Evolutionary conservation across 1,140 invertebrate genomes (phyloP), one percentile per base, ranked within the genome.

Genomic region (Augochlora pura): DNA sequence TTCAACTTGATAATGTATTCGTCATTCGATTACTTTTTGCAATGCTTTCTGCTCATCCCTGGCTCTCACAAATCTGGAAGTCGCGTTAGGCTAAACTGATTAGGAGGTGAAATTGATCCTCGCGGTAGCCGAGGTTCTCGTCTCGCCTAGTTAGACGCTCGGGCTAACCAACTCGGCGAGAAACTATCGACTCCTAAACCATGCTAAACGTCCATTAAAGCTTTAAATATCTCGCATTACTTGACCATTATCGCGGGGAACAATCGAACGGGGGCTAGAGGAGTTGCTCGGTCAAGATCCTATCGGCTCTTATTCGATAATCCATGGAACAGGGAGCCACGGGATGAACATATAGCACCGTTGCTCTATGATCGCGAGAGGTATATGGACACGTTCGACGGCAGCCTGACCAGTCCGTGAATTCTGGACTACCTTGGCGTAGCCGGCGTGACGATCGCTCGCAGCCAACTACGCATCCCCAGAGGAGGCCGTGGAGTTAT

Each of bases 401-500:
- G 2, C 81, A 64, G 49, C 23, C 63, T 18, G 60, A 70, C 70
- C 81, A 49, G 67, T 66, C 70, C 42, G 60, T 69, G 72, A 66
- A 76, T 81, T 85, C 82, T 69, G 82, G 77, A 84, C 71, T 84
- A 70, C 82, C 67, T 84, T 77, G 82, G 65, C 70, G 46, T 71
- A 32, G 32, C 70, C 23, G 46, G n/a, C 74, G 66, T 65, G 75
- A 57, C 73, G 76, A 65, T 75, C 75, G 76, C 67, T 73, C 64
- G 64, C 70, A 71, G 76, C 82, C 82, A 72, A 62, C 82, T 86
- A 84, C 82, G 83, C 84, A 74, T 84, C 82, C 69, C 68, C 83
- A 59, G 63, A 82, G 75, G 72, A 85, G 83, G 70, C 76, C 68
- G 80, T 82, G 70, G 86, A 88, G 87, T 87, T 88, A 88, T 88